Base-by-base conservation (phyloP, 2,113 vertebrate genomes). In the Herpetotheres cachinnans region DNA sequence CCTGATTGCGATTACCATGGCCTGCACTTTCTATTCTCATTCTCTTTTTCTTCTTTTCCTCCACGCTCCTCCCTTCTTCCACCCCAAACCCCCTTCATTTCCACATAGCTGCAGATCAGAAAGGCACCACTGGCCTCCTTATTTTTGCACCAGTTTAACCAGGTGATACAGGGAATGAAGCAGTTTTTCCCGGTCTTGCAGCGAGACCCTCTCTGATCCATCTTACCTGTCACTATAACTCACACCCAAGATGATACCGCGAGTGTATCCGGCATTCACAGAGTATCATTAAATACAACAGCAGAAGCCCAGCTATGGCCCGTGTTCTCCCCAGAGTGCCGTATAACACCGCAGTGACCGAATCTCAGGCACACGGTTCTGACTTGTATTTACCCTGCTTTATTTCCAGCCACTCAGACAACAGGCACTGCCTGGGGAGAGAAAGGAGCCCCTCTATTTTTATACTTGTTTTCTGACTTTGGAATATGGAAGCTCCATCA, bases 271-370 rank as follows among this genome's bases (percentile, higher is more conserved):
- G 0, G 67, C 5, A 7, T 66, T 93, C 86, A 30, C 18, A 29
- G 69, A 87, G 71, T 16, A 8, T 62, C 88, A 77, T 78, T 81
- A 92, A 89, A 73, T 46, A 69, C 67, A 67, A 82, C 82, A 92
- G 79, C 71, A 94, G 85, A 54, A 90, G 80, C 72, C 77, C 0
- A 2, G 82, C 90, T 61, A 42, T 14, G 55, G 94, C 72, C 82
- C 0, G 0, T 58, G 32, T 20, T 90, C 49, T 96, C 95, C 90
- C 92, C 77, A 67, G 94, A 69, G 88, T 92, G 90, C 91, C 0
- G 0, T 89, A 50, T 7, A 89, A 84, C 92, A 78, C 34, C 0
- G 1, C 71, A 63, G 62, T 5, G 10, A 77, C 76, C 0, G 2
- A 55, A 29, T 73, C 49, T 36, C 90, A 19, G 67, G 62, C 65